Evolutionary conservation across 2,888 invertebrate species (phyloP).

Genomic region (Erebia aethiops): DNA sequence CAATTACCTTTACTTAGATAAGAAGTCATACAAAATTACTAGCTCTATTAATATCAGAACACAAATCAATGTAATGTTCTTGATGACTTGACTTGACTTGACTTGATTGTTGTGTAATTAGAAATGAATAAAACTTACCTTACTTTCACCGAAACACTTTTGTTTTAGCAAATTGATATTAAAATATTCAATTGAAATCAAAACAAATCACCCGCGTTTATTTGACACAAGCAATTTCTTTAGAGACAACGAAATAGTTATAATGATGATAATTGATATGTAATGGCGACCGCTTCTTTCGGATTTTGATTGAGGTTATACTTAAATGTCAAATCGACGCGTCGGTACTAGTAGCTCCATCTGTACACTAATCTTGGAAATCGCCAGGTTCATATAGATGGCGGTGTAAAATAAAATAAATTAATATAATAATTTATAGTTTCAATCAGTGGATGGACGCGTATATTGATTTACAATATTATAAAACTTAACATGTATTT

Average conservation of each 20-base stretch:
- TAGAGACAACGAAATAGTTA: constrained; percentile 49
- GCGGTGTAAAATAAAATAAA: background rate
- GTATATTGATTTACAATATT: background rate
- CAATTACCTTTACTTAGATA: too few relatives aligned
- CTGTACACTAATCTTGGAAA: constrained; percentile 10
- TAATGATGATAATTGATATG: constrained; percentile 62
- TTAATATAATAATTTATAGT: background rate
- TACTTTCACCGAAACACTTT: background rate
- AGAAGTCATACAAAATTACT: too few relatives aligned
- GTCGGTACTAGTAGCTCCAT: constrained; percentile 23
- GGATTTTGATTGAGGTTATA: constrained; percentile 20
- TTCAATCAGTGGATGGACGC: constrained; percentile 1
- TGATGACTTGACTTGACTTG: background rate
- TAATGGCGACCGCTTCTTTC: constrained; percentile 57
- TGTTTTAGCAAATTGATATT: background rate
- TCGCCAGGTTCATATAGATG: constrained; percentile 10
- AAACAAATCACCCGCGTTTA: constrained; percentile 56
- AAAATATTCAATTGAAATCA: constrained; percentile 22
- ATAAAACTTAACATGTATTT: background rate
- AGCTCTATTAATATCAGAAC: background rate
- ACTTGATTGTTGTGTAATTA: background rate
- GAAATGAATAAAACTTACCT: constrained; percentile 21
- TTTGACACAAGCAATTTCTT: constrained; percentile 68
- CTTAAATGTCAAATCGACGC: constrained; percentile 16
- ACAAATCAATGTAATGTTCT: background rate